Evolutionary conservation across 2,888 invertebrate genomes (phyloP), one percentile per base, ranked within the genome.

Genomic region (Seira musarum): DNA sequence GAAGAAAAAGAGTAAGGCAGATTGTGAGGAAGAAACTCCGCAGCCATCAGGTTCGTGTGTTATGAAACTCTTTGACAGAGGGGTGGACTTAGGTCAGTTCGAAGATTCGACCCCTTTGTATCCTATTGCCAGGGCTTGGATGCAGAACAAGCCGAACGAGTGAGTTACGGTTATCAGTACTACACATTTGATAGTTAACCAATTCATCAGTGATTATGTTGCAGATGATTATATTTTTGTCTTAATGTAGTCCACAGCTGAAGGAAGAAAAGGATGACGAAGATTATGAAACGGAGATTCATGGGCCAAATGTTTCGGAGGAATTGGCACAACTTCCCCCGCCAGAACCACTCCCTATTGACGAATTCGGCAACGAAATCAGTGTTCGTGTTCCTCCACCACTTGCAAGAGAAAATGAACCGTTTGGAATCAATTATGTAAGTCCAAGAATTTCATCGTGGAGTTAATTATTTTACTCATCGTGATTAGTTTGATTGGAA

Each of bases 71-170:
- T 98, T 96, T 88, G 97, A 98, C 88, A 91, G 97, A 35, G 97
- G 96, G 88, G 95, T 98, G 0, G 97, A 98, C 90, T 90, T 98
- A 82, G 97, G 97, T 0, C 94, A 95, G 88, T 98, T 97, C 89
- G 92, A 92, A 79, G 96, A 96, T 85, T 93, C 93, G 74, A 94
- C 97, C 0, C 94, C 97, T 0, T 90, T 98, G 2, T 98, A 97
- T 89, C 97, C 97, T 0, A 95, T 98, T 78, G 97, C 97, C 87
- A 91, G 98, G 71, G 97, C 97, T 0, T 98, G 98, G 96, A 95
- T 96, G 89, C 92, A 93, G 21, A 96, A 96, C 89, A 93, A 94
- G 87, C 95, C 95, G 0, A 91, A 91, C 84, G 86, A 86, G 71
- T 83, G 67, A 21, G 72, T 2, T 25, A n/a, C n/a, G n/a, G n/a